Conservation (phyloP, 2,888 invertebrate species). For the Drosophila infuscata region DNA sequence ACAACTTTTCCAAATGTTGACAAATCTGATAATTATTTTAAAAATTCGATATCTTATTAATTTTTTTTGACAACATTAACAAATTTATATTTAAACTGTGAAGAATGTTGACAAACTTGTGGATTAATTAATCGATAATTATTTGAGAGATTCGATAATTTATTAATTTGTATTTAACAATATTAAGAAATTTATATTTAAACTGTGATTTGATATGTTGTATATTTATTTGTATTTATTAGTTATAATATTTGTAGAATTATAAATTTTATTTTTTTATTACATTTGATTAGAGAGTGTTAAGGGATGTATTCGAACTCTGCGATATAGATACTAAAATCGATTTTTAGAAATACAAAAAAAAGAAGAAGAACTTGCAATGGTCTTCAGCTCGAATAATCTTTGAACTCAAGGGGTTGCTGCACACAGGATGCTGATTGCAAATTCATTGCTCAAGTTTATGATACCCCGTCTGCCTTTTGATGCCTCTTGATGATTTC, state of each 20-base stretch:
- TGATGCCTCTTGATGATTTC: neutral
- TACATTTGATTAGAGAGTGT: neutral
- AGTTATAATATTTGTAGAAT: neutral
- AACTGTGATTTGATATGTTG: no score
- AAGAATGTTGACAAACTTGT: neutral
- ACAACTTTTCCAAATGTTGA: no score
- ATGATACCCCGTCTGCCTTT: neutral
- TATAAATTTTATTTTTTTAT: neutral
- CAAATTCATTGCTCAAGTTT: constrained; percentile 2
- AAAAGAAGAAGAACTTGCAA: neutral
- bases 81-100: no score
- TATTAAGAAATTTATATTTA: no score
- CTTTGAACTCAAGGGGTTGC: neutral
- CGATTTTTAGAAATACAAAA: no score
- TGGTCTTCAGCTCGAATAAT: neutral
- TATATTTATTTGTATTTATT: neutral
- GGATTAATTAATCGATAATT: neutral
- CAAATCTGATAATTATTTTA: no score
- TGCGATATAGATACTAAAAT: neutral
- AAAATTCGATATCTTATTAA: no score
- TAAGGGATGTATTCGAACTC: neutral
- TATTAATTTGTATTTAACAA: neutral
- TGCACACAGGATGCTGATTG: neutral
- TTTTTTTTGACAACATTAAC: no score
- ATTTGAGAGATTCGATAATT: neutral